A percentile compares a stretch with the other conserved stretches of the same genome.
phyloP scores from a whole-genome alignment of 2,113 vertebrate species.

The Carassius carassius region DNA sequence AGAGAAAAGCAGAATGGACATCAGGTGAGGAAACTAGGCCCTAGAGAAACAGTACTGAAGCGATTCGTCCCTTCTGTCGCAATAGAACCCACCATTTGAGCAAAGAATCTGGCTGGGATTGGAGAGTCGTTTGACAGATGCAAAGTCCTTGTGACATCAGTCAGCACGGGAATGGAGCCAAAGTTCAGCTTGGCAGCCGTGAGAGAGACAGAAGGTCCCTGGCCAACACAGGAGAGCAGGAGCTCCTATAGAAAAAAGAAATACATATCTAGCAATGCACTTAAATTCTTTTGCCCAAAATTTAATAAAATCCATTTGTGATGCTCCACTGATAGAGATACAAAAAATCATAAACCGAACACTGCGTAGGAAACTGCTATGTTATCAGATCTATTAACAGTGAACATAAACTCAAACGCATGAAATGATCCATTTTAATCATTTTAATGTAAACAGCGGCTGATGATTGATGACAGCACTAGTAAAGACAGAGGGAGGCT shows the following conservation, averaged over 20 bases:
- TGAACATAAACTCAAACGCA: not conserved
- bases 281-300: not conserved
- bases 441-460: not conserved
- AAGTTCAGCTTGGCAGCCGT: constrained; percentile 74
- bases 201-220: constrained; percentile 78
- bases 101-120: constrained; percentile 76
- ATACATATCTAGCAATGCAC: not conserved
- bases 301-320: not conserved
- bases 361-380: not conserved
- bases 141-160: constrained; percentile 70
- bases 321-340: not conserved
- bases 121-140: constrained; percentile 78
- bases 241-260: constrained; percentile 69
- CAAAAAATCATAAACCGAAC: not conserved
- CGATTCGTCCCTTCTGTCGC: constrained; percentile 3
- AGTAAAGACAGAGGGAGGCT: not conserved
- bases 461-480: constrained; percentile 17
- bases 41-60: not conserved
- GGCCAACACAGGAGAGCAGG: constrained; percentile 71
- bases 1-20: constrained; percentile 12
- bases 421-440: not conserved
- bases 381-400: not conserved
- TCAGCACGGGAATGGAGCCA: constrained; percentile 78
- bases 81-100: constrained; percentile 74
- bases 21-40: constrained; percentile 16